Evolutionary conservation across 2,888 invertebrate species (phyloP).

Genomic region (Eristalis arbustorum): DNA sequence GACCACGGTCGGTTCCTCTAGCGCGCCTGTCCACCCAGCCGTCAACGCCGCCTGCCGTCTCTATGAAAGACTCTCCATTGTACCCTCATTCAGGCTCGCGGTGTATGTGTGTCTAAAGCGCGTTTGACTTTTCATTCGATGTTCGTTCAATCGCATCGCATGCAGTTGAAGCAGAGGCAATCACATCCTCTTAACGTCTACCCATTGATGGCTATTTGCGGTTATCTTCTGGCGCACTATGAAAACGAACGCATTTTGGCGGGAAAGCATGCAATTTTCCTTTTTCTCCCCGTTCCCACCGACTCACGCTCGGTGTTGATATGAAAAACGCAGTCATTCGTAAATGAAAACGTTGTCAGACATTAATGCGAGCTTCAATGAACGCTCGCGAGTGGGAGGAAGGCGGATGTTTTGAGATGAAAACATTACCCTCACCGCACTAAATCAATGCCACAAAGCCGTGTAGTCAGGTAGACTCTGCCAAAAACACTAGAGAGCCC

Average conservation of each 20-base stretch:
- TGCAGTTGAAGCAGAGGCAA: constrained; percentile 46
- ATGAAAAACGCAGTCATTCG: constrained; percentile 61
- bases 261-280: constrained; percentile 55
- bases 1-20: not conserved
- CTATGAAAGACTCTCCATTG: constrained; percentile 22
- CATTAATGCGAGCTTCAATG: constrained; percentile 60
- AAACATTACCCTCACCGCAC: constrained; percentile 28
- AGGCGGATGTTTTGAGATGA: not conserved
- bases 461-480: constrained; percentile 11
- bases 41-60: not conserved
- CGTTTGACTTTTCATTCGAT: constrained; percentile 55
- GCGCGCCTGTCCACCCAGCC: not conserved
- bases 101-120: constrained; percentile 30
- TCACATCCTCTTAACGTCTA: constrained; percentile 67
- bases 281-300: not conserved
- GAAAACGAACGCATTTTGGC: constrained; percentile 66
- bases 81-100: not conserved
- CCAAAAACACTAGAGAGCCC: constrained; percentile 55
- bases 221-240: constrained; percentile 65
- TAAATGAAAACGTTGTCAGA: constrained; percentile 67
- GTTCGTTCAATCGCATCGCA: constrained; percentile 44
- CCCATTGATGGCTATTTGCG: constrained; percentile 66
- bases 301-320: constrained; percentile 23
- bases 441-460: constrained; percentile 50
- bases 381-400: constrained; percentile 26